phyloP scores from a whole-genome alignment of 2,888 invertebrate genomes.

The Clunio marinus region DNA sequence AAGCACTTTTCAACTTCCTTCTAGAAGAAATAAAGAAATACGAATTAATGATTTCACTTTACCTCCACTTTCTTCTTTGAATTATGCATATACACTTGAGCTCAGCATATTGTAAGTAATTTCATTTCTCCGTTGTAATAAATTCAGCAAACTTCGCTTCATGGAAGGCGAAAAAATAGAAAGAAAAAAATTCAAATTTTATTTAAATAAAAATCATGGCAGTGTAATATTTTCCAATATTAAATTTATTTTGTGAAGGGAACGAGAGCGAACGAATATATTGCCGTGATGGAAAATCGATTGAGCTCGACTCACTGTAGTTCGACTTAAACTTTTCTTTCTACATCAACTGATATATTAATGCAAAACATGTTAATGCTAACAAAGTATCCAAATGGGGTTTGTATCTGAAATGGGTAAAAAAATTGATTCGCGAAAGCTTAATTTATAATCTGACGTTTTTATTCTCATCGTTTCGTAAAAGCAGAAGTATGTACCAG shows the following conservation, averaged over 20 bases:
- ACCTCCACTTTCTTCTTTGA: no score
- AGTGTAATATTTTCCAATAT: conserved; percentile 10
- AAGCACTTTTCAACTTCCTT: no score
- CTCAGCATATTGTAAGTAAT: conserved; percentile 14
- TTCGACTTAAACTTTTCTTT: background rate
- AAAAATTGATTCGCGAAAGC: background rate
- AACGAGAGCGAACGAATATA: background rate
- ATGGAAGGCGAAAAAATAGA: background rate
- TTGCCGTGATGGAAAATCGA: conserved; percentile 5
- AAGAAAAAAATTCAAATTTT: background rate
- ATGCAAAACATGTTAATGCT: background rate
- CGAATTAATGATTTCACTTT: no score
- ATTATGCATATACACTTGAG: conserved; percentile 14
- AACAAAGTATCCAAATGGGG: background rate
- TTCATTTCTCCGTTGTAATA: conserved; percentile 8
- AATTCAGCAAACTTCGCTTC: conserved; percentile 20
- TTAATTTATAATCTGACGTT: background rate
- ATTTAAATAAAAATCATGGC: conserved; percentile 23
- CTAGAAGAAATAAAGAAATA: no score
- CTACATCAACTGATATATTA: conserved; percentile 5
- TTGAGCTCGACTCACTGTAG: background rate
- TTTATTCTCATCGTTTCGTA: background rate
- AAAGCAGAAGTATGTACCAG: background rate
- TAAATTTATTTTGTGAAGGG: conserved; percentile 9
- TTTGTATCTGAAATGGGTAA: conserved; percentile 1